A percentile compares a stretch with the other conserved stretches of the same genome.
These are phyloP conservation scores for Eospalax fontanierii DNA, from an alignment of 2,797 vertebrate genomes.

Conservation along the genomic window DNA sequence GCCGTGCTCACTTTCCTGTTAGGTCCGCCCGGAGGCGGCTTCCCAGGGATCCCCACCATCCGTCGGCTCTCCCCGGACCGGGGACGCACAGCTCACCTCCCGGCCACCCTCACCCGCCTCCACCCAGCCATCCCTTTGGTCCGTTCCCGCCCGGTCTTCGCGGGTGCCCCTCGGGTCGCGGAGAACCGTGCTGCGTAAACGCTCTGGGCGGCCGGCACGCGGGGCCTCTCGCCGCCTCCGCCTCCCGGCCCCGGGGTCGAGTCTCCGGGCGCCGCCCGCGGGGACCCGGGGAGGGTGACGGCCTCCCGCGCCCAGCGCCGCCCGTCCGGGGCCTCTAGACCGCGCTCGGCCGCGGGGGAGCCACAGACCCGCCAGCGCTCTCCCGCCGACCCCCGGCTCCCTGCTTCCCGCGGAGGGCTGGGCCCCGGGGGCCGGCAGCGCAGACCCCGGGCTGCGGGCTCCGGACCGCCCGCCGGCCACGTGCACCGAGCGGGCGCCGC, in stretches of 20 bases:
- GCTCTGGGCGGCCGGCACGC: background rate
- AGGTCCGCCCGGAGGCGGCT: accelerated
- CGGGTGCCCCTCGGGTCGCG: background rate
- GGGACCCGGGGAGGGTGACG: background rate
- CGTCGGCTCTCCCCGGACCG: background rate
- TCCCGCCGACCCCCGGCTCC: background rate
- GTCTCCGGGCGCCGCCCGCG: background rate
- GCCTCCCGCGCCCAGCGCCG: background rate
- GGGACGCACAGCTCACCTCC: background rate
- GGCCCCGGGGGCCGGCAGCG: background rate
- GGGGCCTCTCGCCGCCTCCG: background rate
- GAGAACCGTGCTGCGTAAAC: background rate
- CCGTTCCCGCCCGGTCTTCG: background rate
- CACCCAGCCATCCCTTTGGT: background rate
- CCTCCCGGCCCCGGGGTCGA: background rate
- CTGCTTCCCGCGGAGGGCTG: background rate
- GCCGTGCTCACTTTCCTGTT: background rate
- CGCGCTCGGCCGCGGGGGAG: background rate
- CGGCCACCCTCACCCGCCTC: background rate
- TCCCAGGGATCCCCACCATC: background rate
- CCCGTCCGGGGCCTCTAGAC: background rate
- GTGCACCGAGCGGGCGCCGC: background rate
- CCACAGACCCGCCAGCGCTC: background rate
- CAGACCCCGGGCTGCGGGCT: background rate
- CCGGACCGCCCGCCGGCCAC: background rate